These are phyloP conservation scores for Engraulis encrasicolus DNA, from an alignment of 2,113 vertebrate genomes.

Conservation along the genomic window DNA sequence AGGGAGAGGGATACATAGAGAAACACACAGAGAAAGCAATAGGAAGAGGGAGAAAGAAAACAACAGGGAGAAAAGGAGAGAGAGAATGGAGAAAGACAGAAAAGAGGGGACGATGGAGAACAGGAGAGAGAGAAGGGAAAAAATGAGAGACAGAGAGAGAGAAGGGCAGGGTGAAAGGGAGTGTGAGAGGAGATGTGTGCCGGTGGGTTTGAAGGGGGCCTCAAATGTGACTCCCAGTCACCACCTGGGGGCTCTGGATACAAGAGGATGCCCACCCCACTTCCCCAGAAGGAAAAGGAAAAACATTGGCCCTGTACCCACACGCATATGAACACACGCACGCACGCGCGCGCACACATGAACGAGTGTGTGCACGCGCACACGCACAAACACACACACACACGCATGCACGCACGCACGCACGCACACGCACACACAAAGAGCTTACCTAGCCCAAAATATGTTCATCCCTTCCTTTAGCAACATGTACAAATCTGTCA, in stretches of 20 bases:
- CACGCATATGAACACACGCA: neutral
- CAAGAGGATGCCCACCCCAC: conserved; percentile 21
- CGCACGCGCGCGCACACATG: neutral
- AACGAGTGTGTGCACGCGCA: neutral
- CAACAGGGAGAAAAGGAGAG: neutral
- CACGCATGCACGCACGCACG: neutral
- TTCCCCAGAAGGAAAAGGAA: neutral
- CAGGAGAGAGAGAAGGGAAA: neutral
- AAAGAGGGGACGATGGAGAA: neutral
- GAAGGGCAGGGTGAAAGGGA: conserved; percentile 20
- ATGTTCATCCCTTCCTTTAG: neutral
- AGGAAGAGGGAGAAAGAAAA: conserved; percentile 26
- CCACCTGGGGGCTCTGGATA: conserved; percentile 56
- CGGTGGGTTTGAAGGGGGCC: conserved; percentile 51
- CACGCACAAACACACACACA: neutral
- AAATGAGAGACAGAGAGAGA: no score
- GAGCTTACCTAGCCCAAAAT: neutral
- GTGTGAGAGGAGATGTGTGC: conserved; percentile 46
- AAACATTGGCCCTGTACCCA: no score
- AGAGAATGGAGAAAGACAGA: conserved; percentile 16
- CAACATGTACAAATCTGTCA: neutral
- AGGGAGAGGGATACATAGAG: conserved; percentile 16
- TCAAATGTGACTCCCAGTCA: conserved; percentile 32
- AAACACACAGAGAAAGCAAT: conserved; percentile 21
- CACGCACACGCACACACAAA: neutral